Conservation (phyloP, 2,113 vertebrate species). For the Motacilla alba region DNA sequence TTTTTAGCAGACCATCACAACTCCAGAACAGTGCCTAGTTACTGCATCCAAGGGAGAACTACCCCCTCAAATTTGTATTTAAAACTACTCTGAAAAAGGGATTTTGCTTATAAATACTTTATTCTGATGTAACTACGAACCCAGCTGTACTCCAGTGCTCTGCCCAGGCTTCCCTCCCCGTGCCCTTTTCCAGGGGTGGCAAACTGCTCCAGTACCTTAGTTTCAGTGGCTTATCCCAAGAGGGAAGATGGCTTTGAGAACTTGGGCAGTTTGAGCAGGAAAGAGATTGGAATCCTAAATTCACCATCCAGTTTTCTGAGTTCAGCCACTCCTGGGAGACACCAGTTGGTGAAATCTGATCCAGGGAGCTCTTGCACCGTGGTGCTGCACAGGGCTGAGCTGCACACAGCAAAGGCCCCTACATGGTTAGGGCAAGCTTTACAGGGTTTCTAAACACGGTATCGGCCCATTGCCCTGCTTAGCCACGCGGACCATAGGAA, state of each 20-base stretch:
- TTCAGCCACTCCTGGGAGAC: rapidly evolving
- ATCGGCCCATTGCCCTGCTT: rapidly evolving
- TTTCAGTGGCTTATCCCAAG: background rate
- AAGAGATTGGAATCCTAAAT: rapidly evolving
- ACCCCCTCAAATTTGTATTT: background rate
- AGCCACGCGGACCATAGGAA: rapidly evolving
- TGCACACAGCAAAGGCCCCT: rapidly evolving
- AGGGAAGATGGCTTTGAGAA: background rate
- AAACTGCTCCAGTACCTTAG: background rate
- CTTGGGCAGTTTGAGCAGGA: rapidly evolving
- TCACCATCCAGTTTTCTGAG: rapidly evolving
- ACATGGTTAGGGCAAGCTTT: rapidly evolving
- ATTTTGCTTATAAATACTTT: background rate
- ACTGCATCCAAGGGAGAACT: background rate
- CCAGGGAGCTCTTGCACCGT: too few relatives aligned
- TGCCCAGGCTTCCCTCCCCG: background rate
- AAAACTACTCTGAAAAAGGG: background rate
- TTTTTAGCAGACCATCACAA: rapidly evolving
- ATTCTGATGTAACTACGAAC: background rate
- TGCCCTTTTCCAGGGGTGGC: background rate
- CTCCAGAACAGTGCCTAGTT: background rate
- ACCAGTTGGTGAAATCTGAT: background rate
- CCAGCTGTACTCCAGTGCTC: background rate
- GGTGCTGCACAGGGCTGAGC: background rate
- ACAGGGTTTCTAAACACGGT: rapidly evolving